A percentile compares a stretch with the other conserved stretches of the same genome.
phyloP scores from a whole-genome alignment of 2,797 vertebrate genomes.

The Crenichthys baileyi region DNA sequence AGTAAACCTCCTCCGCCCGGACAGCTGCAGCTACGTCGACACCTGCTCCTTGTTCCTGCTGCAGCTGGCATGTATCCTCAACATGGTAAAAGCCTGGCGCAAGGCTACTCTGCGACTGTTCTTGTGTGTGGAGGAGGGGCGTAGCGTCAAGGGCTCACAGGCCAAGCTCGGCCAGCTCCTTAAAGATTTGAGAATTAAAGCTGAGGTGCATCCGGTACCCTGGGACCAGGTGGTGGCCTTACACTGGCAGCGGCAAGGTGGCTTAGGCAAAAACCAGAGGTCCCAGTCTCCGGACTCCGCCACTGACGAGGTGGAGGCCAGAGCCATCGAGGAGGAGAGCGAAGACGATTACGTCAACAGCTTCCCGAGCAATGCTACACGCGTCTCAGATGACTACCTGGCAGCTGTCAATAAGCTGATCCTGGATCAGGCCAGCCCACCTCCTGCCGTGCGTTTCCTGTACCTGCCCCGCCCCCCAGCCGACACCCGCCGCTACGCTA shows the following conservation, averaged over 20 bases:
- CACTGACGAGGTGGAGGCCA: background rate
- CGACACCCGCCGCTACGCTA: conserved; percentile 83
- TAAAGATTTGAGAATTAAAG: conserved; percentile 88
- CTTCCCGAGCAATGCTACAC: conserved; percentile 83
- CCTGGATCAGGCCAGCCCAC: conserved; percentile 75
- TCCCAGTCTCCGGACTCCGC: background rate
- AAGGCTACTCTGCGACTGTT: conserved; percentile 87
- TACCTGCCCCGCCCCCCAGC: conserved; percentile 90
- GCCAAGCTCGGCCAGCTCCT: conserved; percentile 88
- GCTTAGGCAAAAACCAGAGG: conserved; percentile 24
- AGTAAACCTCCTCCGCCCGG: conserved; percentile 87
- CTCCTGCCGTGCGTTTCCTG: conserved; percentile 87
- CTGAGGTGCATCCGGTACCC: conserved; percentile 82
- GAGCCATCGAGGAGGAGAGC: conserved; percentile 28
- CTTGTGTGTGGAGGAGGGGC: conserved; percentile 88
- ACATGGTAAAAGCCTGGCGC: conserved; percentile 89
- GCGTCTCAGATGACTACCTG: conserved; percentile 86
- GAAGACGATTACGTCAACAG: conserved; percentile 74
- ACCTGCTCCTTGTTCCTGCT: conserved; percentile 92
- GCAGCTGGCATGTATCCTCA: conserved; percentile 90
- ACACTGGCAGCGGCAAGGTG: conserved; percentile 86
- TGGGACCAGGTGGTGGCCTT: conserved; percentile 89
- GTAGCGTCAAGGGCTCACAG: conserved; percentile 83
- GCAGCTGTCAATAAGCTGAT: conserved; percentile 87
- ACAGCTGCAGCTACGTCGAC: conserved; percentile 89